Evolutionary conservation across 1,140 invertebrate species (phyloP).

Genomic region (Neodiprion virginianus): DNA sequence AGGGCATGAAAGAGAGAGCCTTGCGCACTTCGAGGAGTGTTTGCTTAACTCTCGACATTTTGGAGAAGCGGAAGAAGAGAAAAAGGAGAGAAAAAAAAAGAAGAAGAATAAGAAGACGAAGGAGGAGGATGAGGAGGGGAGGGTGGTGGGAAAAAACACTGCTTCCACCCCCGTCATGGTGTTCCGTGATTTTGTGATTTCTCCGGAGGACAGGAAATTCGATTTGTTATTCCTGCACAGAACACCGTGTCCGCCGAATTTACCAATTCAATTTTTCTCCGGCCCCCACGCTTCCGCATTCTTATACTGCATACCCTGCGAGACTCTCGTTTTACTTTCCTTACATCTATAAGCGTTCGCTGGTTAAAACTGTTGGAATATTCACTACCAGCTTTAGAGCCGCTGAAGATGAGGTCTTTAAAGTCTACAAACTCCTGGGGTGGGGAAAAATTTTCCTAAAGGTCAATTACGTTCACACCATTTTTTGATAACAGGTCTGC

Average conservation of each 20-base stretch:
- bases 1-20: conserved; percentile 9
- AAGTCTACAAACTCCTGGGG: no score
- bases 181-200: conserved; percentile 31
- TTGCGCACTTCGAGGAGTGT: conserved; percentile 25
- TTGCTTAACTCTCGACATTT: conserved; percentile 42
- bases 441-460: no score
- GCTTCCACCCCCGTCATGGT: conserved; percentile 8
- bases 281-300: neutral
- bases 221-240: conserved; percentile 34
- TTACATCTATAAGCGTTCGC: neutral
- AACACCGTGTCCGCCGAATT: conserved; percentile 11
- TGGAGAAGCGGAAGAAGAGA: neutral
- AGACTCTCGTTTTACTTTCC: conserved; percentile 1
- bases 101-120: neutral
- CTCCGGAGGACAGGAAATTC: conserved; percentile 35
- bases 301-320: conserved; percentile 15
- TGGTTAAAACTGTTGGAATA: no score
- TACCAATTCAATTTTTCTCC: conserved; percentile 34
- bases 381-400: no score
- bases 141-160: neutral
- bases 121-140: neutral
- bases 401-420: no score
- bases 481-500: no score
- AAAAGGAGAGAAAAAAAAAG: conserved; percentile 19
- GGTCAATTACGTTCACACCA: no score